Base-by-base conservation (phyloP, 2,888 invertebrate genomes). In the Salpingus planirostris region DNA sequence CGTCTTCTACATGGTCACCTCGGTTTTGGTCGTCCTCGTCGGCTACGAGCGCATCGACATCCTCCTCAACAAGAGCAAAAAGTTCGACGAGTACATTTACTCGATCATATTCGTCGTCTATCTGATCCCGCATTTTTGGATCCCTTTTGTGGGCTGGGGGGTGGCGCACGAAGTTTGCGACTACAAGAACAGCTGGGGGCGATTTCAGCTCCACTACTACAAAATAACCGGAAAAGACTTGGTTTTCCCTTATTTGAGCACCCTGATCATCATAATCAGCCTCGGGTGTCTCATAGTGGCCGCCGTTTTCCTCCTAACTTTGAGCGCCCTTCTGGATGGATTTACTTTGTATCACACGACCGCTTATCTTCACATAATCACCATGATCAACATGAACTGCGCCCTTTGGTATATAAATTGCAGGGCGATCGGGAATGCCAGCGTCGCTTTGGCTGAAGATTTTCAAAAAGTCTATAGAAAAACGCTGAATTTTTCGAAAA, bases 301-400 rank as follows among this genome's bases (percentile, higher is more conserved):
- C 1, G 64, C 75, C 1, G 64, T 70, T 25, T 78, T 78, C 50
- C 58, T 78, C 13, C 57, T 78, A 11, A 70, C 74, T 14, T 60
- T 79, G 1, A 75, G 73, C 40, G 70, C 70, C 2, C 56, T 78
- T 8, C 52, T 79, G 35, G 78, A 78, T 25, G 79, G 78, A 1
- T 80, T 76, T 54, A 69, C 74, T 2, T 52, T 79, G 7, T 70
- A 71, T 50, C 79, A 79, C 46, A 79, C 78, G 0, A 59, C 62
- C 1, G 76, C 74, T 0, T 76, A 76, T 50, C 73, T 72, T 49
- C 80, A 80, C 46, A 78, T 79, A 25, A 74, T 79, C 15, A 78
- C 71, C 0, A 79, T 78, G 76, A 75, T 79, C 28, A 80, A 80
- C 47, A 80, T 80, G 80, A 79, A 78, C 52, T 78, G 77, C 39